phyloP scores from a whole-genome alignment of 2,888 invertebrate species.

The Zelleria hepariella region DNA sequence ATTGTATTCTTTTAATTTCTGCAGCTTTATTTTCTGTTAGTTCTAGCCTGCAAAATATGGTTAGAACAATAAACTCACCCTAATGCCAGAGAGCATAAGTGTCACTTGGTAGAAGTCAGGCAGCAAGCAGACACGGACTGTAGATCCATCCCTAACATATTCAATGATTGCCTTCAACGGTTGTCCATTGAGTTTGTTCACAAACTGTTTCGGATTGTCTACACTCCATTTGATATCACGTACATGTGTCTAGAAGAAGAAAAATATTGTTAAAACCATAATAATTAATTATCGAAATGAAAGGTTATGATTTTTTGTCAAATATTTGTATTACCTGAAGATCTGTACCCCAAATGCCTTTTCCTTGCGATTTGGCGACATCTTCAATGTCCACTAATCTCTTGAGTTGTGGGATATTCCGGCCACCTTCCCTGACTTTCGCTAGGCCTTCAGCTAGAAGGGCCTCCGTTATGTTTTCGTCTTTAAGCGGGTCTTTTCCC shows the following conservation, averaged over 20 bases:
- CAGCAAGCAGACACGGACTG: conserved; percentile 90
- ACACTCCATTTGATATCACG: conserved; percentile 91
- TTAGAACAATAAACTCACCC: conserved; percentile 72
- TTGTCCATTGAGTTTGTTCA: conserved; percentile 88
- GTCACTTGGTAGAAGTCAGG: conserved; percentile 94
- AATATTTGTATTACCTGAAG: conserved; percentile 29
- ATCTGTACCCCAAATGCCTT: conserved; percentile 82
- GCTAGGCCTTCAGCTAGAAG: conserved; percentile 92
- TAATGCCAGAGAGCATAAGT: conserved; percentile 95
- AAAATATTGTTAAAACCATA: neutral
- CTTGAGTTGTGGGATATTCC: conserved; percentile 75
- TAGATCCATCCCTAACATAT: conserved; percentile 97
- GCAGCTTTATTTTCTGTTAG: no score
- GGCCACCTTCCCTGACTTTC: conserved; percentile 76
- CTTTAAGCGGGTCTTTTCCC: conserved; percentile 83
- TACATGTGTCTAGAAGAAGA: conserved; percentile 74
- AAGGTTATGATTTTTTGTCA: neutral
- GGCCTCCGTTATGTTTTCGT: conserved; percentile 90
- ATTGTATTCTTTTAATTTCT: no score
- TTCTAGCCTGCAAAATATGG: no score
- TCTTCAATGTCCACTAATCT: conserved; percentile 90
- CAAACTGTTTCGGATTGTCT: conserved; percentile 79
- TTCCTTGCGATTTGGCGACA: conserved; percentile 87
- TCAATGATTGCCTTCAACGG: conserved; percentile 95
- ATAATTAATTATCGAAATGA: conserved; percentile 6